A percentile compares a stretch with the other conserved stretches of the same genome.
These are phyloP conservation scores for Enteromius trimaculatus DNA, from an alignment of 2,797 vertebrate genomes.

Conservation along the genomic window DNA sequence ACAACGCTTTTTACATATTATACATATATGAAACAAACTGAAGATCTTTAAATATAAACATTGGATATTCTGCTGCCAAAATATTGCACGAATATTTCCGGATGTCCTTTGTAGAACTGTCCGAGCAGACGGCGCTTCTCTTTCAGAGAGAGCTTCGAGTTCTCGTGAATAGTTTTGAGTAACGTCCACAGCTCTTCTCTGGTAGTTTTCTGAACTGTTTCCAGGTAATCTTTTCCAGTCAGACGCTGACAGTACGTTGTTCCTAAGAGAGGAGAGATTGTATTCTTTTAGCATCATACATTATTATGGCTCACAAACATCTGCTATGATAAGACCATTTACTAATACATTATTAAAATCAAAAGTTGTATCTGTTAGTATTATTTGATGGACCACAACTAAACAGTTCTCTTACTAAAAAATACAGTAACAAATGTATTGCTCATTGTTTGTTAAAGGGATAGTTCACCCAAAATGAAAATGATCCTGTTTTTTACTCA, in stretches of 20 bases:
- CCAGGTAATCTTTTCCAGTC: conserved; percentile 76
- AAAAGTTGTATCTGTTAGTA: background rate
- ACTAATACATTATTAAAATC: background rate
- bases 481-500: too few relatives aligned
- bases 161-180: conserved; percentile 87
- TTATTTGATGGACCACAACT: background rate
- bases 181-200: conserved; percentile 87
- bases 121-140: conserved; percentile 89
- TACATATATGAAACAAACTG: background rate
- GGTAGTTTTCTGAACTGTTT: conserved; percentile 82
- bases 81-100: conserved; percentile 91
- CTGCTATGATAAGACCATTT: background rate
- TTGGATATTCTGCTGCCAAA: conserved; percentile 86
- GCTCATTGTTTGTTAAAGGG: too few relatives aligned
- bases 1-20: conserved; percentile 57
- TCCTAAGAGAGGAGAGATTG: conserved; percentile 70
- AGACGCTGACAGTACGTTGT: conserved; percentile 85
- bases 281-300: background rate
- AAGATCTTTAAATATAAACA: conserved; percentile 70
- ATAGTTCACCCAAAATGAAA: too few relatives aligned
- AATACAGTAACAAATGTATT: too few relatives aligned
- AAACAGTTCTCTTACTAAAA: too few relatives aligned
- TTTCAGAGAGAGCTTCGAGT: conserved; percentile 85
- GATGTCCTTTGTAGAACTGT: conserved; percentile 93
- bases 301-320: background rate